Percentiles rank a stretch among this genome's conserved stretches.
These are phyloP conservation scores for Antennarius striatus DNA, from an alignment of 2,113 vertebrate genomes.

Conservation along the genomic window DNA sequence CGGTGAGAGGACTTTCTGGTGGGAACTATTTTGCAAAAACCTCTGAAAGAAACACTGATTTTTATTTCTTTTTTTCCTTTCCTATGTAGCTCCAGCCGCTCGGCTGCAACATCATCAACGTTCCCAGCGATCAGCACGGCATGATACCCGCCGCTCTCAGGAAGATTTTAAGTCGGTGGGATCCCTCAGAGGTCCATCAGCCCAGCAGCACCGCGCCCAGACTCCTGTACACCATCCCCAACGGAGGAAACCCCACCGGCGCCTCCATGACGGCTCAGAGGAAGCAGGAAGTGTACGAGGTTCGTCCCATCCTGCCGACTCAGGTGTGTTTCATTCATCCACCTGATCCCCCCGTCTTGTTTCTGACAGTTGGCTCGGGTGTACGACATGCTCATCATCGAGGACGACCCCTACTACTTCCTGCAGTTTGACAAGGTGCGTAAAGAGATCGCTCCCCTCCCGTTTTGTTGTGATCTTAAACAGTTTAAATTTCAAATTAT, in stretches of 20 bases:
- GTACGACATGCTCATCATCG: conserved; percentile 94
- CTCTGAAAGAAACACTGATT: too few relatives aligned
- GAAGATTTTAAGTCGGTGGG: conserved; percentile 86
- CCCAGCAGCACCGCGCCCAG: conserved; percentile 77
- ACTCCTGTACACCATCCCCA: conserved; percentile 92
- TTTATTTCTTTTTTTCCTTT: too few relatives aligned
- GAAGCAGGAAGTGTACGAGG: conserved; percentile 92
- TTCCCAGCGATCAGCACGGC: conserved; percentile 88
- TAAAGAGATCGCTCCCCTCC: not conserved
- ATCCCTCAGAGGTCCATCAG: conserved; percentile 80
- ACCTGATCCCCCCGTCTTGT: conserved; percentile 1
- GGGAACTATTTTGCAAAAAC: not conserved
- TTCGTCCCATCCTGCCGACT: conserved; percentile 37
- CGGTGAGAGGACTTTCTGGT: conserved; percentile 74
- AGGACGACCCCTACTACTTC: conserved; percentile 98
- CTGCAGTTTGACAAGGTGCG: conserved; percentile 93
- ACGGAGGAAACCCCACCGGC: conserved; percentile 93
- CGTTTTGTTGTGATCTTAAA: not conserved
- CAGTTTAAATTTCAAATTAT: not conserved
- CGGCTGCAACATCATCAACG: conserved; percentile 87
- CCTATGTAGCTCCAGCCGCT: conserved; percentile 86
- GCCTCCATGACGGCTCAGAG: conserved; percentile 85
- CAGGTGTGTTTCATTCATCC: not conserved
- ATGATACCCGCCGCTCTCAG: conserved; percentile 87
- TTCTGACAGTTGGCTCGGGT: conserved; percentile 86